Percentiles rank a stretch among this genome's conserved stretches.
Conservation (phyloP, 92 coral and sea anemone genomes). For the Diadumene lineata region DNA sequence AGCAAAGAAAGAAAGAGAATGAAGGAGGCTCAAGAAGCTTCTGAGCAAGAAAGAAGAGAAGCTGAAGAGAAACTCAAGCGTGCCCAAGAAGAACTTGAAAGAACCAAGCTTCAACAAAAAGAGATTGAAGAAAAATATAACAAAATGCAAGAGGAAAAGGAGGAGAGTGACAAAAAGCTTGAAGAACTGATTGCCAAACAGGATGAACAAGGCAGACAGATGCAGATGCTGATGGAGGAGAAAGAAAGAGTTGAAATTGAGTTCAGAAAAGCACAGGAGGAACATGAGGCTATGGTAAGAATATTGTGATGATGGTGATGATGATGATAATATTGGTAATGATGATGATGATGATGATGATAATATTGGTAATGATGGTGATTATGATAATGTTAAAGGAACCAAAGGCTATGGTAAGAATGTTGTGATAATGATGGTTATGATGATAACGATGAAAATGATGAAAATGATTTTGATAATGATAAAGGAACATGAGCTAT, state of each 20-base stretch:
- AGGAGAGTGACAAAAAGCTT: constrained; percentile 3
- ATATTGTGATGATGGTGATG: not conserved
- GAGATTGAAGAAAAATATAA: constrained; percentile 3
- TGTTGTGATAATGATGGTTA: too few species aligned
- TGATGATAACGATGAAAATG: too few species aligned
- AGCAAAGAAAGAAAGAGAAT: constrained; percentile 19
- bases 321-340: not conserved
- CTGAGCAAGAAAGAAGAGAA: constrained; percentile 22
- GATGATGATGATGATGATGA: too few species aligned
- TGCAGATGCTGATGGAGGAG: constrained; percentile 33
- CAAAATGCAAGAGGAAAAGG: constrained; percentile 8
- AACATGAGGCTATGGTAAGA: constrained; percentile 11
- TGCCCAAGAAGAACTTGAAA: constrained; percentile 15
- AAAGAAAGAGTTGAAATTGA: constrained; percentile 40
- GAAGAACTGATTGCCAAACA: not conserved
- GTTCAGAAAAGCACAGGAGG: constrained; percentile 8
- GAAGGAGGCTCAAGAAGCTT: constrained; percentile 54
- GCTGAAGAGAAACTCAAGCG: constrained; percentile 46
- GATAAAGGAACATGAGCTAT: too few species aligned
- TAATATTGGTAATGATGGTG: too few species aligned
- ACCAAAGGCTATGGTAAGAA: too few species aligned
- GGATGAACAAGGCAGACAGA: constrained; percentile 36
- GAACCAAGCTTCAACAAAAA: constrained; percentile 1
- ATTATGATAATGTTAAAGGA: too few species aligned
- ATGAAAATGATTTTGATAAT: too few species aligned